Percentiles rank a stretch among this genome's conserved stretches.
Conservation (phyloP, 2,888 invertebrate genomes). For the Harpalus rubripes region DNA sequence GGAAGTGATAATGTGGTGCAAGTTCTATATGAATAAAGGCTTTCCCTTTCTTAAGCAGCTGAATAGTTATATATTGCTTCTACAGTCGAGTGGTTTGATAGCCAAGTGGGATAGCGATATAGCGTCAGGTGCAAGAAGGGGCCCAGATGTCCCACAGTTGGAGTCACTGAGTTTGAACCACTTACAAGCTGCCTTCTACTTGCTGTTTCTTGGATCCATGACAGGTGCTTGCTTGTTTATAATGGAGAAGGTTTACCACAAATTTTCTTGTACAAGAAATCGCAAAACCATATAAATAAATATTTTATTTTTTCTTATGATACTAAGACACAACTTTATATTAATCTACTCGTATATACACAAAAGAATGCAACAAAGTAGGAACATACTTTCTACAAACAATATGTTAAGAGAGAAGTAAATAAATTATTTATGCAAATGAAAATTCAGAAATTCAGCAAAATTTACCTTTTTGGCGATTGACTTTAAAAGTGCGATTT, state of each 20-base stretch:
- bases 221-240: slow-evolving; percentile 11
- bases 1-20: slow-evolving; percentile 24
- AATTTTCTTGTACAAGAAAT: slow-evolving; percentile 4
- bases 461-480: no score
- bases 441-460: no score
- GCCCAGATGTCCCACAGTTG: slow-evolving; percentile 16
- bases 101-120: slow-evolving; percentile 68
- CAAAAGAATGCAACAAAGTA: no score
- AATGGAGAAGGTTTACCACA: background rate
- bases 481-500: no score
- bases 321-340: no score
- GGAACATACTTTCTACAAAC: no score
- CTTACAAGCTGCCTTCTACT: slow-evolving; percentile 51
- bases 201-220: slow-evolving; percentile 22
- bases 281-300: background rate
- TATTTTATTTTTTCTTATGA: no score
- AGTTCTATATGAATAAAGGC: slow-evolving; percentile 47
- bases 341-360: no score
- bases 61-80: slow-evolving; percentile 56
- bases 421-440: no score
- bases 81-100: slow-evolving; percentile 67
- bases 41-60: slow-evolving; percentile 66
- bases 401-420: no score
- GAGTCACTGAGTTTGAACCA: slow-evolving; percentile 36
- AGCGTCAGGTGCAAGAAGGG: background rate